Evolutionary conservation across 2,113 vertebrate genomes (phyloP), one percentile per base, ranked within the genome.

Genomic region (Mixornis gularis): DNA sequence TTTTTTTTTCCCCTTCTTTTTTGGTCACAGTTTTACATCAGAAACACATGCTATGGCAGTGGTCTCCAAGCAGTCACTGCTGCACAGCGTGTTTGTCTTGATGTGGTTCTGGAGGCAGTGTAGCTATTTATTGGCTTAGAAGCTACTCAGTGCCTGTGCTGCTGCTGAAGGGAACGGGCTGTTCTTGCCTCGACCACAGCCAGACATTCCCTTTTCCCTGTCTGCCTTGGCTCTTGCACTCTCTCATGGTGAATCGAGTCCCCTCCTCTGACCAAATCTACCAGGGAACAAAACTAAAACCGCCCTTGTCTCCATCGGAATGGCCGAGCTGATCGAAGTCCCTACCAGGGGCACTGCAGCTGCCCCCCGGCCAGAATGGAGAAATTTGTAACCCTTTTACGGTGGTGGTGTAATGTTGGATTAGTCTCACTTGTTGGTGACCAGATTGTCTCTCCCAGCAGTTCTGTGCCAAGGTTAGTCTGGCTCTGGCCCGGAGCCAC

Each of bases 101-200:
- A 87, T 89, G 87, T 89, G 92, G 85, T 76, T 92, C 79, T 95
- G 94, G 94, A 87, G 85, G 66, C 55, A 43, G 11, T 0, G 9
- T 19, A 79, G 74, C 41, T 89, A 43, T 95, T 94, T 85, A 41
- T 53, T 92, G 87, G 82, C 90, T 74, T 79, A 71, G 52, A 44
- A 71, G 86, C n/a, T 36, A 59, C 58, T 89, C 55, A 85, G 5
- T 79, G 81, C 44, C 70, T 12, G 22, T 21, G 4, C 32, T 58
- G 55, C 79, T 91, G 62, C 85, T 79, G 79, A 85, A 77, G 64
- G 59, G 92, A 96, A 94, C 34, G 2, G 51, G 59, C 74, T 95
- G 91, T 94, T 94, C 87, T 51, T 87, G 11, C 55, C 84, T 79
- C 62, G 76, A 68, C 74, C 74, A 18, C 63, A 53, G 44, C 32